Evolutionary conservation across 2,888 invertebrate genomes (phyloP).

Genomic region (Andrena praecox): DNA sequence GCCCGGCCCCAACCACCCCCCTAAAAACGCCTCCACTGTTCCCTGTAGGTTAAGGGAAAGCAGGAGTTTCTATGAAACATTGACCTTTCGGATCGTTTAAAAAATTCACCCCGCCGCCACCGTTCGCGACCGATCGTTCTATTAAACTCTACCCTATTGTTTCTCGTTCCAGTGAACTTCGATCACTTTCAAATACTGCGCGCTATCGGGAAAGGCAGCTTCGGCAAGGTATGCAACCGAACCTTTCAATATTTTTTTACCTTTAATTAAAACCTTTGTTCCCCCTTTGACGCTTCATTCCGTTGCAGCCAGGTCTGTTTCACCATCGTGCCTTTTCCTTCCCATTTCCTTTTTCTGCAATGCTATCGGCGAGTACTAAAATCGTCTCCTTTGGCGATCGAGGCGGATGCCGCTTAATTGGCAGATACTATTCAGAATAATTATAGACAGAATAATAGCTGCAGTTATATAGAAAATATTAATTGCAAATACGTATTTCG

Average conservation of each 20-base stretch:
- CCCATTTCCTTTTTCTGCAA: not conserved
- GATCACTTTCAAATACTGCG: slow-evolving; percentile 94
- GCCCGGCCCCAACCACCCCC: not conserved
- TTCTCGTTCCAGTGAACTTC: slow-evolving; percentile 89
- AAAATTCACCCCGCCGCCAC: not conserved
- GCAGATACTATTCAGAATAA: not conserved
- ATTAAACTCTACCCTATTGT: slow-evolving; percentile 17
- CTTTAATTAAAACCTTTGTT: not conserved
- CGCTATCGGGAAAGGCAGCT: slow-evolving; percentile 94
- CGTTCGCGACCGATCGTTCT: not conserved
- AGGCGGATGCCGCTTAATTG: not conserved
- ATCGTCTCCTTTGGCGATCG: not conserved
- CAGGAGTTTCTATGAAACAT: no score
- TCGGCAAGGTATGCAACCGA: slow-evolving; percentile 90
- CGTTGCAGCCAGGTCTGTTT: not conserved
- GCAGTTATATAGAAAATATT: slow-evolving; percentile 5
- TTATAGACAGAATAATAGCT: not conserved
- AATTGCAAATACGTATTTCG: not conserved
- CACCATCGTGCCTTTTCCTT: no score
- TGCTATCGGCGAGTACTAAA: not conserved
- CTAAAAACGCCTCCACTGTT: slow-evolving; percentile 4
- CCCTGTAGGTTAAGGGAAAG: not conserved
- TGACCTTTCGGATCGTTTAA: not conserved
- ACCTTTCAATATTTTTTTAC: not conserved
- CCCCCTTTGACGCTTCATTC: not conserved